Percentiles rank a stretch among this genome's conserved stretches.
These are phyloP conservation scores for Hypomesus transpacificus DNA, from an alignment of 2,113 vertebrate genomes.

Conservation along the genomic window DNA sequence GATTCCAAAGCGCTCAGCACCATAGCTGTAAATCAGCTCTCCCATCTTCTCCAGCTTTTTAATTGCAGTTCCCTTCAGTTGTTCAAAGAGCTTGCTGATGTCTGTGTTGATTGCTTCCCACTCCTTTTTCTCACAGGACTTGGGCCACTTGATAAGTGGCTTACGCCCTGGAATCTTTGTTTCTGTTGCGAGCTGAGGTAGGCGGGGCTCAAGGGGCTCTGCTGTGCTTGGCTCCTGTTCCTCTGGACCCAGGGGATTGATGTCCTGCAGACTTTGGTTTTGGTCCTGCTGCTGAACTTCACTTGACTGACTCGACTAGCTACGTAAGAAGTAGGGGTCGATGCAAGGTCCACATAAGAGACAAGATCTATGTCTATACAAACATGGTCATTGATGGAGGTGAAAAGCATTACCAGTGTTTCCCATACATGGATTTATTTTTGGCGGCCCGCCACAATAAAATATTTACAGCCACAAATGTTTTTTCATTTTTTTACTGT, in stretches of 20 bases:
- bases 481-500: too few relatives aligned
- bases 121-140: neutral
- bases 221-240: neutral
- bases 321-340: constrained; percentile 11
- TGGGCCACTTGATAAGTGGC: constrained; percentile 10
- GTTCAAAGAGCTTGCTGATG: constrained; percentile 1
- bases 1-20: too few relatives aligned
- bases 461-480: too few relatives aligned
- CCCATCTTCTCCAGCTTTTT: constrained; percentile 7
- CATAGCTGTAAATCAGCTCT: neutral
- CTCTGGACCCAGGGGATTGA: constrained; percentile 10
- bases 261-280: constrained; percentile 21
- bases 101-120: neutral
- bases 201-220: neutral
- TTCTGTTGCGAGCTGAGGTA: neutral
- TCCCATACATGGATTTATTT: too few relatives aligned
- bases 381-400: too few relatives aligned
- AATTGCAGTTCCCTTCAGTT: neutral
- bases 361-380: too few relatives aligned
- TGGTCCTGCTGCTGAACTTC: neutral
- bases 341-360: neutral
- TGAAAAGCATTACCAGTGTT: too few relatives aligned
- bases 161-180: constrained; percentile 1
- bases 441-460: too few relatives aligned
- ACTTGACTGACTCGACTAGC: neutral